Evolutionary conservation across 2,113 vertebrate species (phyloP), one percentile per base, ranked within the genome.

Genomic region (Anoplopoma fimbria): DNA sequence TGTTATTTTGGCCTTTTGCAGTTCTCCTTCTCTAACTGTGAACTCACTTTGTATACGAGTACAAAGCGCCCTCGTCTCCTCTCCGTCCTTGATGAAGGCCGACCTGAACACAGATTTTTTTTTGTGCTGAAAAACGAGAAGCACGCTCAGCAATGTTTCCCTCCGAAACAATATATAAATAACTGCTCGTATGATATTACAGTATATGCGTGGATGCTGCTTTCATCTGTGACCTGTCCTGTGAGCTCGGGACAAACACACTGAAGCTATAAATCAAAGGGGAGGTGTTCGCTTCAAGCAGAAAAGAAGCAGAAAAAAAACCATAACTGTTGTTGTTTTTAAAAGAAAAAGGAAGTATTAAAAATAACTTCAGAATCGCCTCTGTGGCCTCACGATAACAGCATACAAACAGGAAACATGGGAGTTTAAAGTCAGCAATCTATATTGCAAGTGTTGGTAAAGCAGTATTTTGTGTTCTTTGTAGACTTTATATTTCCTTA

Each of bases 191-290:
- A 27, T 86, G 64, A 61, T 76, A 14, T 87, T 79, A 68, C 77
- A 64, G 73, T 13, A 2, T 14, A 27, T n/a, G n/a, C 13, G 68
- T 47, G 65, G 69, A 76, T 9, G 69, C 62, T 25, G 79, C 57
- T 62, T 74, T 68, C 53, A 82, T 81, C 83, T 65, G 79, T 67
- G 83, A 87, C 83, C 85, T 23, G 64, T 60, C 77, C 89, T 85
- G 21, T 79, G 74, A 79, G 74, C 53, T 38, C 36, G 34, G 81
- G 14, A 76, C 61, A 53, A 71, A 79, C 73, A 79, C 75, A 42
- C 3, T 9, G 10, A 70, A 49, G 79, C 67, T 29, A 85, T 76
- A 67, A 91, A 86, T 87, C 80, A 83, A 68, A 64, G 15, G 69
- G 33, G 68, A 65, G 40, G 55, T 34, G 55, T 68, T 75, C 27